Evolutionary conservation across 2,888 invertebrate genomes (phyloP).

Genomic region (Nomada lathburiana): DNA sequence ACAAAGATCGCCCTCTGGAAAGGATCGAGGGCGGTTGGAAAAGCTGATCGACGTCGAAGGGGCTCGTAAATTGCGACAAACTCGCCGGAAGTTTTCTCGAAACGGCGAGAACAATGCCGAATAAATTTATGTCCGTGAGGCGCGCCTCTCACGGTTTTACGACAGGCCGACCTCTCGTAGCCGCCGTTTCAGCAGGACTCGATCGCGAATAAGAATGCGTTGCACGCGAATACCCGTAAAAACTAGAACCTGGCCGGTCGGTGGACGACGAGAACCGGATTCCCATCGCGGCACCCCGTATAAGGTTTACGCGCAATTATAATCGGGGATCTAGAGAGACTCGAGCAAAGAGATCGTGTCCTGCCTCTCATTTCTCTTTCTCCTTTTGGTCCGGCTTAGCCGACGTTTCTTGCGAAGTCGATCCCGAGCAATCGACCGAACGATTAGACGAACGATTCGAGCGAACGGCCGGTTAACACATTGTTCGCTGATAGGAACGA

Average conservation of each 20-base stretch:
- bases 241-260: constrained; percentile 61
- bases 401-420: not conserved
- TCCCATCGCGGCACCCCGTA: constrained; percentile 50
- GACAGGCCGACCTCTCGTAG: not conserved
- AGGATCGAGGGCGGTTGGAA: not conserved
- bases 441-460: constrained; percentile 13
- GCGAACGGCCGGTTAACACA: constrained; percentile 18
- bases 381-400: not conserved
- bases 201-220: constrained; percentile 59
- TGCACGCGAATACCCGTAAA: constrained; percentile 49
- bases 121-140: constrained; percentile 42
- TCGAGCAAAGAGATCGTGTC: constrained; percentile 3
- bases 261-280: constrained; percentile 61
- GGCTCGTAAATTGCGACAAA: constrained; percentile 30
- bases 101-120: constrained; percentile 46
- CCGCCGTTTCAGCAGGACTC: constrained; percentile 32
- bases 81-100: constrained; percentile 20
- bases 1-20: not conserved
- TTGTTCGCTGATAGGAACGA: constrained; percentile 6
- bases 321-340: constrained; percentile 26
- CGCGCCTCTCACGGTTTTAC: constrained; percentile 29
- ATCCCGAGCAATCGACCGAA: constrained; percentile 4
- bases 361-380: constrained; percentile 8
- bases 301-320: constrained; percentile 58
- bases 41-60: constrained; percentile 25